Evolutionary conservation across 2,888 invertebrate species (phyloP).

Genomic region (Tipula lateralis): DNA sequence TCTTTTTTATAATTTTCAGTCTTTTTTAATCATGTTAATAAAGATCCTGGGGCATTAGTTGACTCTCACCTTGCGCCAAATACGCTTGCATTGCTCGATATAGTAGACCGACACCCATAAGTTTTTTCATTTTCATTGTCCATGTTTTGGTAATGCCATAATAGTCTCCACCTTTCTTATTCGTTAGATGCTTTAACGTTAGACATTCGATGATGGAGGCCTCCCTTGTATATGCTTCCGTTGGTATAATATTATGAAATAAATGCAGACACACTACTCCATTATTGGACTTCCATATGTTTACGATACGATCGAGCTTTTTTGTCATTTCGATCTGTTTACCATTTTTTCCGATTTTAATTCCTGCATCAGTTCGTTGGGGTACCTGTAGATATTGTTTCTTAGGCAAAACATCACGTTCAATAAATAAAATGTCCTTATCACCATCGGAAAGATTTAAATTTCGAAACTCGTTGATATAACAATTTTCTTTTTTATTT

Average conservation of each 20-base stretch:
- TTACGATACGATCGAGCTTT: constrained; percentile 75
- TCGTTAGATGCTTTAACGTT: constrained; percentile 69
- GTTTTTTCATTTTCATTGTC: constrained; percentile 63
- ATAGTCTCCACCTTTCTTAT: constrained; percentile 74
- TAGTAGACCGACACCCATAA: constrained; percentile 73
- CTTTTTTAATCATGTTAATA: constrained; percentile 36
- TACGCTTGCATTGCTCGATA: constrained; percentile 79
- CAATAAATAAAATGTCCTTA: not conserved
- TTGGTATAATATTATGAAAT: constrained; percentile 84
- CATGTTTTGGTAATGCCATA: constrained; percentile 74
- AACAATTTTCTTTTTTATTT: not conserved
- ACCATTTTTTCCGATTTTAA: not conserved
- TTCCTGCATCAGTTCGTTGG: not conserved
- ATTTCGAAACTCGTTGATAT: not conserved
- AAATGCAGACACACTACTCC: constrained; percentile 89
- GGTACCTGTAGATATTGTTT: not conserved
- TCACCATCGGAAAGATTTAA: not conserved
- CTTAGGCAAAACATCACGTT: not conserved
- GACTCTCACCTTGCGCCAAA: constrained; percentile 82
- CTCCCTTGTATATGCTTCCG: constrained; percentile 90
- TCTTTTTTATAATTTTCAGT: not conserved
- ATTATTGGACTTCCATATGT: constrained; percentile 76
- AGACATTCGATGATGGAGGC: constrained; percentile 91
- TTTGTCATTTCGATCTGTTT: constrained; percentile 33
- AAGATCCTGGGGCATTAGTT: constrained; percentile 72